These are phyloP conservation scores for Hemiscyllium ocellatum DNA, from an alignment of 2,113 vertebrate species.

Conservation along the genomic window DNA sequence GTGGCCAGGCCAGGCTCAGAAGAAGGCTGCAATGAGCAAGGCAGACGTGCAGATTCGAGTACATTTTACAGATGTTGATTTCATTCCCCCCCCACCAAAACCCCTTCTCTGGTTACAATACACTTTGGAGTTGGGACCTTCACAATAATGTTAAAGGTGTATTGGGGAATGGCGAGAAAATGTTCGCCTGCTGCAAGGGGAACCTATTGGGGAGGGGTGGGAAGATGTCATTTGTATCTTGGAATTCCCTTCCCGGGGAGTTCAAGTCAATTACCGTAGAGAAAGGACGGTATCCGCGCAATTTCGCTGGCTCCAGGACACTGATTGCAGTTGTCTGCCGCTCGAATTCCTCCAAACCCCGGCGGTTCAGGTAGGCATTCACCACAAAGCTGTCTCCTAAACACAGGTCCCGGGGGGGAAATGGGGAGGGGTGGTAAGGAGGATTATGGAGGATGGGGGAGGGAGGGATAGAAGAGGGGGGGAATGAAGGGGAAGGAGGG, in stretches of 20 bases:
- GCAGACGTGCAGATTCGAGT: not conserved
- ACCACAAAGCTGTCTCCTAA: constrained; percentile 29
- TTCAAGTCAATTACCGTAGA: constrained; percentile 10
- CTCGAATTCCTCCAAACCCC: not conserved
- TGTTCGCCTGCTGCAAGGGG: not conserved
- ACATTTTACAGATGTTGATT: not conserved
- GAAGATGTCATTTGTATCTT: not conserved
- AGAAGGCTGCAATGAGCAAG: not conserved
- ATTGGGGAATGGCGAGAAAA: not conserved
- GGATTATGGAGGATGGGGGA: too few species aligned
- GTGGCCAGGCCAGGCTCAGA: not conserved
- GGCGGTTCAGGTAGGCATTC: constrained; percentile 14
- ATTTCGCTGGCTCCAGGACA: constrained; percentile 10
- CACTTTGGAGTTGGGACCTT: not conserved
- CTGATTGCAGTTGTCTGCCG: not conserved
- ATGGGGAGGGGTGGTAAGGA: too few species aligned
- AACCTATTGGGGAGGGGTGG: not conserved
- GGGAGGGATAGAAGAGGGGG: too few species aligned
- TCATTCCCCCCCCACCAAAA: not conserved
- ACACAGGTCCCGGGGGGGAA: too few species aligned
- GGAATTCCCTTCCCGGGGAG: not conserved
- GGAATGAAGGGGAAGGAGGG: too few species aligned
- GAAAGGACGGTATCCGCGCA: not conserved
- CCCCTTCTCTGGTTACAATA: not conserved
- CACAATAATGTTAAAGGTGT: not conserved